A percentile compares a stretch with the other conserved stretches of the same genome.
Evolutionary conservation across 1,140 invertebrate genomes (phyloP).

Genomic region (Caenorhabditis latens): DNA sequence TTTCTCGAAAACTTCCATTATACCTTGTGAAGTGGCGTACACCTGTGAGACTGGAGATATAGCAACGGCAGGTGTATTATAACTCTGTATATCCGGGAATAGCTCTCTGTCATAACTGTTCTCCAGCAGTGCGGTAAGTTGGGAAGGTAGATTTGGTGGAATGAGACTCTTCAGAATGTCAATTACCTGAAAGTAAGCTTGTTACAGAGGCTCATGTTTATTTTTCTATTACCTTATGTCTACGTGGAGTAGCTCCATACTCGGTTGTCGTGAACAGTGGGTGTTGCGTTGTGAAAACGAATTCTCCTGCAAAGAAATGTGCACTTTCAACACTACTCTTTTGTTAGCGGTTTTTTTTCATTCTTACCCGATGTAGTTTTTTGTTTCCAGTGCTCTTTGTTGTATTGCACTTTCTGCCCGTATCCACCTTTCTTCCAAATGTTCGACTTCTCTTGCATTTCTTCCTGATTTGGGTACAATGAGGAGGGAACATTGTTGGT

Average conservation of each 20-base stretch:
- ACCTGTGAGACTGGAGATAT: constrained; percentile 1
- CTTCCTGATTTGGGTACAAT: constrained; percentile 23
- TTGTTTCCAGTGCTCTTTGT: constrained; percentile 59
- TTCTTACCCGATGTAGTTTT: constrained; percentile 46
- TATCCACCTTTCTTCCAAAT: constrained; percentile 56
- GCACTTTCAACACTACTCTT: constrained; percentile 8
- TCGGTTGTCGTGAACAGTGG: constrained; percentile 48
- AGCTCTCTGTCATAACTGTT: constrained; percentile 46
- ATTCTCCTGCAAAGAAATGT: constrained; percentile 47
- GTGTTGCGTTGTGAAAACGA: constrained; percentile 54
- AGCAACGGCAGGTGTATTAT: constrained; percentile 18
- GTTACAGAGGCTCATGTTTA: not conserved
- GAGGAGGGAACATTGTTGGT: constrained; percentile 18
- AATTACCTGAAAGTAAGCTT: constrained; percentile 57
- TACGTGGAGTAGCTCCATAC: constrained; percentile 35
- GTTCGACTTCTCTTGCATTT: constrained; percentile 39
- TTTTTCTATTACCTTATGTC: constrained; percentile 6
- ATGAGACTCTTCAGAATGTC: constrained; percentile 56
- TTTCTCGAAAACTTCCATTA: not conserved
- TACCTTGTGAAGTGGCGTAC: constrained; percentile 5
- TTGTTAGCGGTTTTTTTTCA: not conserved
- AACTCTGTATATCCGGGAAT: constrained; percentile 2
- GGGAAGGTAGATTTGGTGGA: constrained; percentile 56
- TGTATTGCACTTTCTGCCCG: constrained; percentile 47
- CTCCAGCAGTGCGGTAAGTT: constrained; percentile 54